Conservation (phyloP, 2,888 invertebrate species). For the Ctena decussata region DNA sequence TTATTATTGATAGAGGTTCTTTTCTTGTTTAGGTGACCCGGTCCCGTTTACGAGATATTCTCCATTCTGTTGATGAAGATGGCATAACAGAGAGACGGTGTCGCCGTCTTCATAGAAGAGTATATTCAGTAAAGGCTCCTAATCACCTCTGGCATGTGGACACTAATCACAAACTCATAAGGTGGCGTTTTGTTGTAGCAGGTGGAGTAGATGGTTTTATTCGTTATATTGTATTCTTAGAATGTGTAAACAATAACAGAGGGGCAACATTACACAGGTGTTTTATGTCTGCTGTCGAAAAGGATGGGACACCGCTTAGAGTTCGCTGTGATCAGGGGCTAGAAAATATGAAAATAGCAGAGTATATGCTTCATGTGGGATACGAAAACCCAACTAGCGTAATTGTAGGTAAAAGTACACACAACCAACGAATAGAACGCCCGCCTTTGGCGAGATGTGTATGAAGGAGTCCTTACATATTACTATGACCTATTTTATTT, state of each 20-base stretch:
- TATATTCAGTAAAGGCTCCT: conserved; percentile 34
- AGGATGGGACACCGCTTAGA: conserved; percentile 30
- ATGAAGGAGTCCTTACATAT: conserved; percentile 39
- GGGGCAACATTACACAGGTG: conserved; percentile 34
- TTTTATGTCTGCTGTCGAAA: conserved; percentile 21
- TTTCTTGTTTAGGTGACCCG: conserved; percentile 6
- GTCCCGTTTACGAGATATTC: conserved; percentile 13
- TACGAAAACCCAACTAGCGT: conserved; percentile 10
- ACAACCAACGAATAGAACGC: conserved; percentile 51
- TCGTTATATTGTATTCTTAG: conserved; percentile 32
- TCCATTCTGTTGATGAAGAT: not conserved
- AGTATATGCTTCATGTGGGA: conserved; percentile 27
- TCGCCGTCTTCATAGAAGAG: conserved; percentile 15
- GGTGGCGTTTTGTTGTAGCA: conserved; percentile 47
- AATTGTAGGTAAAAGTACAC: conserved; percentile 31
- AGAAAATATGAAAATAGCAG: conserved; percentile 48
- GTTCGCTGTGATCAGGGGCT: conserved; percentile 42
- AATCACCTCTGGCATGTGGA: conserved; percentile 59
- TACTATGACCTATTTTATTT: conserved; percentile 50
- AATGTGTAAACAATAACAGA: conserved; percentile 46
- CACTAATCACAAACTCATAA: conserved; percentile 54
- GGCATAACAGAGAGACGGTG: not conserved
- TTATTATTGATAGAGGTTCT: too few species aligned
- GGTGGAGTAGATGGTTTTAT: conserved; percentile 60
- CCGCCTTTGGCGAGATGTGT: conserved; percentile 56